These are phyloP conservation scores for Oligia fasciuncula DNA, from an alignment of 2,888 invertebrate genomes.

Conservation along the genomic window DNA sequence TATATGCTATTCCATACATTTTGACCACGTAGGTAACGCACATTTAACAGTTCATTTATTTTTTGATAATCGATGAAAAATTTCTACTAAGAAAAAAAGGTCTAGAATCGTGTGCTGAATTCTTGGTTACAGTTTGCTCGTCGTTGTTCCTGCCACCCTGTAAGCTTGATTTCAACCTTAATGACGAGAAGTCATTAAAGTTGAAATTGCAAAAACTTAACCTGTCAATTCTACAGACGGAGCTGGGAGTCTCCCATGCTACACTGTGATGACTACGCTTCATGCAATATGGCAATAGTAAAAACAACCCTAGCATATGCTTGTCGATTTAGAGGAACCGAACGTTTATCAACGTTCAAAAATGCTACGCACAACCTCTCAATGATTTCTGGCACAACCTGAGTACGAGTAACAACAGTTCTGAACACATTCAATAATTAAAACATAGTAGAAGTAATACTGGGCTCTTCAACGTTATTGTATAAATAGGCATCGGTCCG, in stretches of 20 bases:
- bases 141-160: too few species aligned
- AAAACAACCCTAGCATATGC: not conserved
- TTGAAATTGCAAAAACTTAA: not conserved
- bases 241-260: too few species aligned
- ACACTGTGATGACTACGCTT: not conserved
- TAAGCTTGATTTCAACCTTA: not conserved
- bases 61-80: too few species aligned
- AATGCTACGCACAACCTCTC: slow-evolving; percentile 16
- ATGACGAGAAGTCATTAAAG: not conserved
- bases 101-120: too few species aligned
- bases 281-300: not conserved
- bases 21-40: too few species aligned
- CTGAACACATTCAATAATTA: slow-evolving; percentile 26
- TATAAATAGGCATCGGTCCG: slow-evolving; percentile 73
- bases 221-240: not conserved
- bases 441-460: slow-evolving; percentile 67
- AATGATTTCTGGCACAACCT: slow-evolving; percentile 40
- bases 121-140: too few species aligned
- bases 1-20: too few species aligned
- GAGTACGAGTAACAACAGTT: slow-evolving; percentile 21
- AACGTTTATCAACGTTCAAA: not conserved
- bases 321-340: not conserved
- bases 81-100: too few species aligned
- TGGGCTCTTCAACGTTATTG: slow-evolving; percentile 72
- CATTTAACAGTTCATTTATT: too few species aligned